These are phyloP conservation scores for Oreotrochilus melanogaster DNA, from an alignment of 2,113 vertebrate species.

Conservation along the genomic window DNA sequence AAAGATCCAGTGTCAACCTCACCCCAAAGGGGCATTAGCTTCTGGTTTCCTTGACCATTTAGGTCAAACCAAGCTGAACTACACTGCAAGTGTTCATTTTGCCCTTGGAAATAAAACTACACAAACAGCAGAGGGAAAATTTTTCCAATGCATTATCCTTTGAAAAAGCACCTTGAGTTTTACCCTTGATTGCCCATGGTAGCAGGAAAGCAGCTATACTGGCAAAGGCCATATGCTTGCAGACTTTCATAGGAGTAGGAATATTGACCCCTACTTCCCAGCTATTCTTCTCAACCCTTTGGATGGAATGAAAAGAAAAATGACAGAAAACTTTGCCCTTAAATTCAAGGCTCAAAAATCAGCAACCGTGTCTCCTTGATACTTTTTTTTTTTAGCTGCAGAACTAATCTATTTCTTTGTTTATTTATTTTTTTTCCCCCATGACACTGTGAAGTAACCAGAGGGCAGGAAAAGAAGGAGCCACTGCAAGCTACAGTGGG, in stretches of 20 bases:
- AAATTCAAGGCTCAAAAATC: neutral
- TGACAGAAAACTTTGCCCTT: neutral
- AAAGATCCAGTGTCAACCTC: neutral
- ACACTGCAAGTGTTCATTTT: neutral
- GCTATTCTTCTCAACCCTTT: neutral
- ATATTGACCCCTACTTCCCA: neutral
- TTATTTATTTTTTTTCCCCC: too few species aligned
- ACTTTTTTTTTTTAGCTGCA: neutral
- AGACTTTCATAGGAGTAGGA: neutral
- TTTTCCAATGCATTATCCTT: neutral
- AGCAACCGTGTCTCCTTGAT: neutral
- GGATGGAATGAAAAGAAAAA: neutral
- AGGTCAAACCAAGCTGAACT: neutral
- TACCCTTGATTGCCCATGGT: neutral
- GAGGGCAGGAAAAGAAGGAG: neutral
- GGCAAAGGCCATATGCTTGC: neutral
- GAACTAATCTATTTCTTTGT: neutral
- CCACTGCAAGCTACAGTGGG: neutral
- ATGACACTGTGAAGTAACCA: neutral
- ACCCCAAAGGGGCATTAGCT: neutral
- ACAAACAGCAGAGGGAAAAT: neutral
- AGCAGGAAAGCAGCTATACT: conserved; percentile 1
- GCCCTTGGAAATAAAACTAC: neutral
- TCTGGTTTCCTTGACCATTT: neutral
- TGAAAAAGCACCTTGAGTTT: neutral